These are phyloP conservation scores for Epicauta chinensis DNA, from an alignment of 1,140 invertebrate genomes.

Conservation along the genomic window DNA sequence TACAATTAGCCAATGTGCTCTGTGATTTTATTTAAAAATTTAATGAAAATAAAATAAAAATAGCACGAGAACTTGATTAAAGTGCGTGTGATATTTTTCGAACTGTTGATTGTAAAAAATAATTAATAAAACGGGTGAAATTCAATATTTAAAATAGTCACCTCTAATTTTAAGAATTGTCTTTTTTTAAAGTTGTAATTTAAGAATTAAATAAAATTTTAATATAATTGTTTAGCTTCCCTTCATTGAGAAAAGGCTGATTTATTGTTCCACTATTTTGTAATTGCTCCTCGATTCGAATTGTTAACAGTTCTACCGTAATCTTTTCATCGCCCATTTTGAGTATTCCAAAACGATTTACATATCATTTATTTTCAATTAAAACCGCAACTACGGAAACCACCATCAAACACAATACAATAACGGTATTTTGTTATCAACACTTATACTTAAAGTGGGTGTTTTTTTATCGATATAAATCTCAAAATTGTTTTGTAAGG, in stretches of 20 bases:
- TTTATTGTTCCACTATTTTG: constrained; percentile 6
- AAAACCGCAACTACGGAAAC: no score
- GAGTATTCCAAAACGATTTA: background rate
- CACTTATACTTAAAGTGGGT: background rate
- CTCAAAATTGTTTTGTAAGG: no score
- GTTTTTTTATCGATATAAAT: no score
- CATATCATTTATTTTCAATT: background rate
- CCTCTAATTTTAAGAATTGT: constrained; percentile 26
- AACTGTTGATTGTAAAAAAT: constrained; percentile 7
- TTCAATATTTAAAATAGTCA: constrained; percentile 30
- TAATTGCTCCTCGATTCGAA: background rate
- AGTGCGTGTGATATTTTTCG: constrained; percentile 27
- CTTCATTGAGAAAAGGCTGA: constrained; percentile 31
- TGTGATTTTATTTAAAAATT: constrained; percentile 24
- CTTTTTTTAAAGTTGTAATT: constrained; percentile 21
- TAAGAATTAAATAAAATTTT: background rate
- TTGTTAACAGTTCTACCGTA: constrained; percentile 8
- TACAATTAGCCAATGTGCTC: constrained; percentile 29
- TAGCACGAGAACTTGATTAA: constrained; percentile 24
- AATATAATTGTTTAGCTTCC: constrained; percentile 26
- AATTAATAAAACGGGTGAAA: constrained; percentile 29
- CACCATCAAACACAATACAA: no score
- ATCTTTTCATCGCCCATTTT: background rate
- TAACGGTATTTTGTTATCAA: no score
- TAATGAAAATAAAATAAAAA: background rate